Conservation (phyloP, 1,140 invertebrate species). For the Formica selysi region DNA sequence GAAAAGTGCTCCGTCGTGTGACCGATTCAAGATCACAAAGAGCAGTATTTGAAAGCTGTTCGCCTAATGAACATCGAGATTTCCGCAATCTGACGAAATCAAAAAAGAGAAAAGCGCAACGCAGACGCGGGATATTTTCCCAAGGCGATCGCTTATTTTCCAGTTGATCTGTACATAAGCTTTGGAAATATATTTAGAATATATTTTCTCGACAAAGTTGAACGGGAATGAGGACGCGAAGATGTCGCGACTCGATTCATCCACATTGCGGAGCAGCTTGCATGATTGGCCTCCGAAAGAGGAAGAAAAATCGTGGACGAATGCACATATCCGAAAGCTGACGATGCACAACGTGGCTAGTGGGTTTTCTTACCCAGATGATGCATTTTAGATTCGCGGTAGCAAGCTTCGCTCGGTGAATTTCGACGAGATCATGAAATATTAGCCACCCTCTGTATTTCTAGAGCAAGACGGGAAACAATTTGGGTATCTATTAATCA, state of each 20-base stretch:
- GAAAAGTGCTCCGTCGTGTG: neutral
- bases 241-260: constrained; percentile 25
- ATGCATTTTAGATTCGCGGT: constrained; percentile 36
- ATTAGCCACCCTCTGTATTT: neutral
- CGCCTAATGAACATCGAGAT: neutral
- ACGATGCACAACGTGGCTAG: constrained; percentile 37
- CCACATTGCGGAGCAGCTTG: constrained; percentile 31
- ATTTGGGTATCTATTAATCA: neutral
- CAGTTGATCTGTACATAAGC: neutral
- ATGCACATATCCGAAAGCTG: constrained; percentile 22
- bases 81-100: neutral
- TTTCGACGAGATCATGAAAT: constrained; percentile 25
- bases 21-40: neutral
- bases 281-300: constrained; percentile 2
- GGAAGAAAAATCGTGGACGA: neutral
- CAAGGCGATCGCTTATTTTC: neutral
- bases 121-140: neutral
- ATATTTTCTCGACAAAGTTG: constrained; percentile 3
- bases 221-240: constrained; percentile 1
- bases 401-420: constrained; percentile 29
- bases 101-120: neutral
- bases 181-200: neutral
- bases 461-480: neutral
- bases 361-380: constrained; percentile 12
- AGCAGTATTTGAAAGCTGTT: neutral